Evolutionary conservation across 2,797 vertebrate genomes (phyloP).

Genomic region (Malurus splendens): DNA sequence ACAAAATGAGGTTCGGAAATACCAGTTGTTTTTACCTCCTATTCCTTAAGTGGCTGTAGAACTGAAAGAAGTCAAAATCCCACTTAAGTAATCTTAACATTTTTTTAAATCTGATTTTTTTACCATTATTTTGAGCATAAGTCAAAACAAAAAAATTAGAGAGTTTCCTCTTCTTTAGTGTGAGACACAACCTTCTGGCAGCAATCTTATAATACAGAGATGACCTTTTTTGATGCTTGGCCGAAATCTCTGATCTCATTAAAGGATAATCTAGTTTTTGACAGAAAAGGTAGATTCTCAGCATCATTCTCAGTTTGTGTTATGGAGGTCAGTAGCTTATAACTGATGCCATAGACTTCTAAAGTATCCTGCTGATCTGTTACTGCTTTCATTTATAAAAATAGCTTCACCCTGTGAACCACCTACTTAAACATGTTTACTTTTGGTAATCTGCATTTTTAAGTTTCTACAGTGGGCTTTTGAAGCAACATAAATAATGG

Average conservation of each 20-base stretch:
- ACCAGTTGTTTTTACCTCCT: neutral
- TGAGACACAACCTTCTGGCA: neutral
- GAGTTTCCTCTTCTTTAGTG: neutral
- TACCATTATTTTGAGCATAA: neutral
- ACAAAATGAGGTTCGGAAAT: neutral
- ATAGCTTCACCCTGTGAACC: conserved; percentile 26
- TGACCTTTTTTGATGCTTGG: conserved; percentile 38
- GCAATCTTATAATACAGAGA: neutral
- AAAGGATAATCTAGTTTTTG: conserved; percentile 40
- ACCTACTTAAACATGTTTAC: conserved; percentile 29
- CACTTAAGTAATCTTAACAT: neutral
- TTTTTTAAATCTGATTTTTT: neutral
- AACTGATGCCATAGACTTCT: conserved; percentile 2
- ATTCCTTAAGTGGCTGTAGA: neutral
- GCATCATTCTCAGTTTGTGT: conserved; percentile 9
- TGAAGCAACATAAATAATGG: conserved; percentile 6
- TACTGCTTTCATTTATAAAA: conserved; percentile 54
- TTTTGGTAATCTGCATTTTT: conserved; percentile 15
- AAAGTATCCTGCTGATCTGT: conserved; percentile 9
- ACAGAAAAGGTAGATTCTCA: conserved; percentile 29
- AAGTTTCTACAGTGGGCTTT: conserved; percentile 10
- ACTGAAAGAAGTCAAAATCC: conserved; percentile 1
- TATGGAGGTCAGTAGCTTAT: conserved; percentile 33
- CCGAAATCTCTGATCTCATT: conserved; percentile 30
- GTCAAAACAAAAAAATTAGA: neutral